Percentiles rank a stretch among this genome's conserved stretches.
phyloP scores from a whole-genome alignment of 2,888 invertebrate genomes.

The Rhodophaea formosa region DNA sequence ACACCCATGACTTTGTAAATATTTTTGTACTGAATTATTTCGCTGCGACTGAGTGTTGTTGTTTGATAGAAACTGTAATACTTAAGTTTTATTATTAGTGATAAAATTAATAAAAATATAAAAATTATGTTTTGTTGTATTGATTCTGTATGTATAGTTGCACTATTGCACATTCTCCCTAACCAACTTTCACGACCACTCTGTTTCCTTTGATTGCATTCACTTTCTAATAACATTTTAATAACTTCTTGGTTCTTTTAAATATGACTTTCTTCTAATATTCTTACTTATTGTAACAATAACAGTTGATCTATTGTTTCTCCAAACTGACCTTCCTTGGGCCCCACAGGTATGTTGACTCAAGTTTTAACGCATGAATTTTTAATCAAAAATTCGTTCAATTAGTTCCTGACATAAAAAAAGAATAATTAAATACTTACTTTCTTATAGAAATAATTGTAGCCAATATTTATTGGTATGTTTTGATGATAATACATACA shows the following conservation, averaged over 20 bases:
- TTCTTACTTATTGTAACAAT: constrained; percentile 26
- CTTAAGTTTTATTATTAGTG: constrained; percentile 79
- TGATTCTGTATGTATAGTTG: constrained; percentile 59
- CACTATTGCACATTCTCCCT: constrained; percentile 62
- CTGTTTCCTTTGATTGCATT: constrained; percentile 55
- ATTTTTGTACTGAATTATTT: constrained; percentile 73
- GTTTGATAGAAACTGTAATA: constrained; percentile 79
- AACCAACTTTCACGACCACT: constrained; percentile 58
- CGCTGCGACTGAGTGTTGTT: constrained; percentile 78
- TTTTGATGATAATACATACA: too few species aligned
- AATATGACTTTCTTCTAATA: constrained; percentile 33
- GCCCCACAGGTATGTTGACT: constrained; percentile 40
- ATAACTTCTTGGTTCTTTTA: constrained; percentile 55
- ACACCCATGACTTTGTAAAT: constrained; percentile 71
- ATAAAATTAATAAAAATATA: constrained; percentile 78
- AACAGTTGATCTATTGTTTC: constrained; percentile 39
- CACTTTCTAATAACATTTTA: constrained; percentile 63
- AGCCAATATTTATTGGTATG: too few species aligned
- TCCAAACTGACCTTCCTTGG: constrained; percentile 31
- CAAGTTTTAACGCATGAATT: constrained; percentile 23
- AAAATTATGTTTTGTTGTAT: constrained; percentile 56
- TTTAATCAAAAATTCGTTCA: not conserved
- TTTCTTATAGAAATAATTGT: too few species aligned
- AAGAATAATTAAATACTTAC: not conserved
- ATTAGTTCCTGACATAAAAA: not conserved